Conservation (phyloP, 2,888 invertebrate genomes). For the Andrena minutula region DNA sequence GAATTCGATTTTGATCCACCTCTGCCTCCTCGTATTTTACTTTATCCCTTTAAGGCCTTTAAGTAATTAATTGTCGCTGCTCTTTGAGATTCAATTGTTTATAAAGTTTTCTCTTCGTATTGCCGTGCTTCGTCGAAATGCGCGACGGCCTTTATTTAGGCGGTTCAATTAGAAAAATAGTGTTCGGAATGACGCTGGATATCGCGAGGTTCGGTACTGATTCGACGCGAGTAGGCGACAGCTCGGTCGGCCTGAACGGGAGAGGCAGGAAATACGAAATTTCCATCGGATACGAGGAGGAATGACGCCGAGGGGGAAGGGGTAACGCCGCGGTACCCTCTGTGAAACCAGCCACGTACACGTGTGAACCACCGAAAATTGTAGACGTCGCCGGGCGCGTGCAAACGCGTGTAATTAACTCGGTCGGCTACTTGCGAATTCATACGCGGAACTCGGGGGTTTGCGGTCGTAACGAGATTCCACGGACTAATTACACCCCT, state of each 20-base stretch:
- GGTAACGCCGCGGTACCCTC: slow-evolving; percentile 4
- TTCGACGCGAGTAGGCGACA: neutral
- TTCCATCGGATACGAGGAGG: slow-evolving; percentile 19
- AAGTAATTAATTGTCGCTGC: no score
- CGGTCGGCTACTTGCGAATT: slow-evolving; percentile 62
- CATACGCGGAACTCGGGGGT: slow-evolving; percentile 55
- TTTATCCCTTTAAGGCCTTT: no score
- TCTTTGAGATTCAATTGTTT: no score
- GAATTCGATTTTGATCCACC: neutral
- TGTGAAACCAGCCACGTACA: neutral
- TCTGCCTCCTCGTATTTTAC: no score
- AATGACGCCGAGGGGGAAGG: neutral
- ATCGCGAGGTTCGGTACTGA: neutral
- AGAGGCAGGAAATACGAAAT: slow-evolving; percentile 13
- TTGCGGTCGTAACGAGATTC: slow-evolving; percentile 63
- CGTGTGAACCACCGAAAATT: slow-evolving; percentile 57
- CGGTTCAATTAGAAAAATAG: no score
- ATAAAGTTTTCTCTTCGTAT: no score
- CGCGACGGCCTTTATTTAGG: no score
- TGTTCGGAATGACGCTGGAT: neutral
- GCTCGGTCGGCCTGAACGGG: neutral
- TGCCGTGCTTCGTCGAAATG: no score
- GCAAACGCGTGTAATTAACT: slow-evolving; percentile 64
- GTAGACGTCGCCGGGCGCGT: slow-evolving; percentile 45
- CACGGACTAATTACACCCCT: slow-evolving; percentile 59